Evolutionary conservation across 2,888 invertebrate species (phyloP).

Genomic region (Helleia helle): DNA sequence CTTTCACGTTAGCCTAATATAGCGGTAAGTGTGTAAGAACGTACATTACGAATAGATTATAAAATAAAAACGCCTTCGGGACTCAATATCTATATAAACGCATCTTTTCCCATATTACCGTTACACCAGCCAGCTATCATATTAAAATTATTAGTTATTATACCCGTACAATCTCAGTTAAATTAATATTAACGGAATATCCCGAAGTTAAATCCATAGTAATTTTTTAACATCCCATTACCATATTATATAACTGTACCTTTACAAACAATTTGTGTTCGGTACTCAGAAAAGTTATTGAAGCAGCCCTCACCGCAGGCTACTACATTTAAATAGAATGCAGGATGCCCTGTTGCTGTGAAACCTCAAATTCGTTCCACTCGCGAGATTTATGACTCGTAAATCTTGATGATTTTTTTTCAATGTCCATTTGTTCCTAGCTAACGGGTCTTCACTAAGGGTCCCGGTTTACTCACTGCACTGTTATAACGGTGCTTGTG

Average conservation of each 20-base stretch:
- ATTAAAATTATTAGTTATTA: too few relatives aligned
- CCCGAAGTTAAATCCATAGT: too few relatives aligned
- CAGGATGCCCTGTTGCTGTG: constrained; percentile 37
- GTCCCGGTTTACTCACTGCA: constrained; percentile 64
- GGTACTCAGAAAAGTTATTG: constrained; percentile 1
- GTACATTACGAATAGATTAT: too few relatives aligned
- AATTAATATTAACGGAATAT: too few relatives aligned
- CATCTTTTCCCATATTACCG: too few relatives aligned
- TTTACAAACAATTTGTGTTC: neutral
- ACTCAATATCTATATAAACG: too few relatives aligned
- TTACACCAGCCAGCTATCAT: too few relatives aligned
- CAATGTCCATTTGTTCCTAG: constrained; percentile 52
- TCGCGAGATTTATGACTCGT: constrained; percentile 47
- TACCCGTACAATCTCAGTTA: too few relatives aligned
- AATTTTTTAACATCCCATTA: neutral
- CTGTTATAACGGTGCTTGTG: constrained; percentile 58
- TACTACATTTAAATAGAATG: constrained; percentile 39
- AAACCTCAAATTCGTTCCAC: constrained; percentile 66
- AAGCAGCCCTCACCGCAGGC: constrained; percentile 34
- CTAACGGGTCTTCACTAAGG: constrained; percentile 49
- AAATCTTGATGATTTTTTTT: constrained; percentile 54
- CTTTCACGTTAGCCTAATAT: too few relatives aligned
- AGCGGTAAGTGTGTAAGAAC: too few relatives aligned
- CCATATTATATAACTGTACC: neutral
- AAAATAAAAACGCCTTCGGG: too few relatives aligned